Base-by-base conservation (phyloP, 2,113 vertebrate species). In the Notarius lentiginosus region DNA sequence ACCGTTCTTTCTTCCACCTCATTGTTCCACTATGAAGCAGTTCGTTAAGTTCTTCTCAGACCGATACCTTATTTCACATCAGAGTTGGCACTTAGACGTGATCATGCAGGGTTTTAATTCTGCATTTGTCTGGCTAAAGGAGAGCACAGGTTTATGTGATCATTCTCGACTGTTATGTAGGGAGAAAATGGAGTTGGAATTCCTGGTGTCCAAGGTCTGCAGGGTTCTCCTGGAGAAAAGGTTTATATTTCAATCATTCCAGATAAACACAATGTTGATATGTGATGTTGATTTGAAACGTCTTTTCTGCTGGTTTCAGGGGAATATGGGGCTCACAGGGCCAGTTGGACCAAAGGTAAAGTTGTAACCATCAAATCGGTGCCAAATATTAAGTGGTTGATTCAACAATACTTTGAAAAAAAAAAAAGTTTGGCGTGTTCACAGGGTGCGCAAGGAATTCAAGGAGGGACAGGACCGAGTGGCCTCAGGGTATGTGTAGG, bases 311-410 rank as follows among this genome's bases (percentile, higher is more conserved):
- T 30, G 27, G 1, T 92, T 92, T 24, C 91, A 98, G 97, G 97
- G 97, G 27, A 75, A 87, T 51, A 84, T 91, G 66, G 97, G 97
- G 65, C 83, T 92, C 61, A 89, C 91, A 3, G 97, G 96, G 92
- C 88, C 91, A 24, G 85, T 91, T 12, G 96, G 97, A 70, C 90
- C 89, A 89, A 97, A 97, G 96, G 97, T 96, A 90, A 82, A 87
- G 86, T 6, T 63, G 51, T 51, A 49, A 18, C 20, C 24, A n/a
- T 47, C 11, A 61, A 14, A 66, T 82, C 56, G 17, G 18, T 60
- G 24, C n/a, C 17, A 6, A 30, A 55, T 66, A 41, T 7, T 55
- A 6, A 24, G 4, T 24, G 5, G 18, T 61, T 34, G 11, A 61
- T 24, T 60, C 1, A 80, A 41, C 53, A 58, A 34, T 79, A 58